Evolutionary conservation across 2,113 vertebrate species (phyloP).

Genomic region (Onychostruthus taczanowskii): DNA sequence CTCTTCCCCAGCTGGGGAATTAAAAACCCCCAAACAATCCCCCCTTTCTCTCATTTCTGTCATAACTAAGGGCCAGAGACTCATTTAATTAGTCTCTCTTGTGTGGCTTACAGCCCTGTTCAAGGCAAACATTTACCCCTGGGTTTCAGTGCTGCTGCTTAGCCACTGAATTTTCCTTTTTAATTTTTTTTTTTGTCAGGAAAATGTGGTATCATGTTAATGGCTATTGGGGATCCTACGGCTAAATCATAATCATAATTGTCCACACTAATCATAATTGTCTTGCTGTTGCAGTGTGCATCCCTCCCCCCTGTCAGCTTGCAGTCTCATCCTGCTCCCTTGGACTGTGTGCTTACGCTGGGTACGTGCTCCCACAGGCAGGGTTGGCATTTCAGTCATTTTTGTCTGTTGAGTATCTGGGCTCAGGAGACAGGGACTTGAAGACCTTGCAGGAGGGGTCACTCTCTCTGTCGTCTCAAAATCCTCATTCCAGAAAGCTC

Average conservation of each 20-base stretch:
- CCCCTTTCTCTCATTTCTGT: not conserved
- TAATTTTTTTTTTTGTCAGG: conserved; percentile 6
- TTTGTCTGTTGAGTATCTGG: not conserved
- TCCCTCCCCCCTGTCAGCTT: not conserved
- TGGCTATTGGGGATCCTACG: conserved; percentile 1
- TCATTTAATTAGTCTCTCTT: conserved; percentile 1
- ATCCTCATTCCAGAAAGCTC: not conserved
- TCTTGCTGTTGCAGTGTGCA: conserved; percentile 1
- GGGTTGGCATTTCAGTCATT: not conserved
- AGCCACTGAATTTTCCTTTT: not conserved
- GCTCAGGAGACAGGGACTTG: not conserved
- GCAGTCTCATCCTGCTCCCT: not conserved
- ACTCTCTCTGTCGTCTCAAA: not conserved
- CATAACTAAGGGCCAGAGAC: not conserved
- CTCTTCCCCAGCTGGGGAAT: not conserved
- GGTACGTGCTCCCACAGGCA: not conserved
- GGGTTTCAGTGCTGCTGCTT: not conserved
- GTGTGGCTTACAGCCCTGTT: not conserved
- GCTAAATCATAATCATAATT: conserved; percentile 52
- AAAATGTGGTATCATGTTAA: conserved; percentile 29
- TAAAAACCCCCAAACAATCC: not conserved
- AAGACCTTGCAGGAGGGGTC: not conserved
- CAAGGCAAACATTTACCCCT: not conserved
- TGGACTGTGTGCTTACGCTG: rapidly evolving
- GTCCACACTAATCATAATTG: conserved; percentile 41